Evolutionary conservation across 1,140 invertebrate genomes (phyloP), one percentile per base, ranked within the genome.

Genomic region (Lordiphosa clarofinis): DNA sequence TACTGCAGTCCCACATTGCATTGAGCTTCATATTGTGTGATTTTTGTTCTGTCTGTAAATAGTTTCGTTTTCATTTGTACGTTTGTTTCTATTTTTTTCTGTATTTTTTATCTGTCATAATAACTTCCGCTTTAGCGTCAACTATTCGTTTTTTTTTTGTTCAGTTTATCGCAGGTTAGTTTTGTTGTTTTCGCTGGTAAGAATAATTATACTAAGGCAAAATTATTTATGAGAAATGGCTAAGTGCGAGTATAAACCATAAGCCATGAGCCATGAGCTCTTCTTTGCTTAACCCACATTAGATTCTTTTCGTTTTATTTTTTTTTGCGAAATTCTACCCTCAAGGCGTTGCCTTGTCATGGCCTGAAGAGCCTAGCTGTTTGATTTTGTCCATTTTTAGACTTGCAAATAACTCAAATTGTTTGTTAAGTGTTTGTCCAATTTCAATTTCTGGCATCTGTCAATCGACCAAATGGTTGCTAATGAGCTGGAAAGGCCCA

Each of bases 81-180:
- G 33, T 49, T 31, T 44, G 40, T 53, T 42, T 50, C 33, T 3
- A 28, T 47, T 21, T 40, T 7, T 35, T 52, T 59, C 15, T 35
- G 33, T 50, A 28, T 40, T 78, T 74, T 74, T 67, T 79, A 68
- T 81, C 76, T 75, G 52, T 50, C 57, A 71, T 74, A 79, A 82
- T 71, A 72, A 70, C 76, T 81, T 81, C 76, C 72, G 72, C 72
- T 75, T 81, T 44, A 31, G 28, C 28, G 28, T 31, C 28, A 31
- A 31, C 28, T 31, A 31, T 31, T 31, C 19, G 3, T 19, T 19
- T 19, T 19, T 19, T 1, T 19, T 19, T 3, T 19, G 19, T 19
- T 19, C 19, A 19, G 19, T 19, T 31, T 31, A 31, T 31, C 28
- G 28, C 28, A 31, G 28, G 28, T 31, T 31, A 31, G 2, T 31